These are phyloP conservation scores for Trichogramma dendrolimi DNA, from an alignment of 2,888 invertebrate species.

Conservation along the genomic window DNA sequence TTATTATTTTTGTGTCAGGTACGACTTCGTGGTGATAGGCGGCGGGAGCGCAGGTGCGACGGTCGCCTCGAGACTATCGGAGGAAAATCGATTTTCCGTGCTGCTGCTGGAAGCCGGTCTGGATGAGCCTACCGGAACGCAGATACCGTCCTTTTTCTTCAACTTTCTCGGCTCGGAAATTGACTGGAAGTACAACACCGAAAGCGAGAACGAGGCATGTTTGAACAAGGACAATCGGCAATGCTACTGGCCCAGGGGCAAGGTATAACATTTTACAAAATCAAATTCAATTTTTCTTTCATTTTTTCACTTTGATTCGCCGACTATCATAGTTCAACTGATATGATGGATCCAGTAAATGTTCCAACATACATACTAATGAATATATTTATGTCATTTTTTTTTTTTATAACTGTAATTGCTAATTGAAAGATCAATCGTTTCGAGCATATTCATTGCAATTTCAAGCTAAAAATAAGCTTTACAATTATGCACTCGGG, in stretches of 20 bases:
- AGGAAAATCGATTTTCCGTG: conserved; percentile 70
- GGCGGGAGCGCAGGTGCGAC: conserved; percentile 71
- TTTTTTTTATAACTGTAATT: background rate
- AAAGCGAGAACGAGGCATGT: conserved; percentile 76
- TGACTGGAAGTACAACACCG: conserved; percentile 84
- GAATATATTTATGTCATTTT: background rate
- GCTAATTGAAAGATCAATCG: background rate
- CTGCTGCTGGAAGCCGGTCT: conserved; percentile 73
- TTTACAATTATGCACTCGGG: too few relatives aligned
- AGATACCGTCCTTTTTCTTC: conserved; percentile 85
- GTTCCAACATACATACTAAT: too few relatives aligned
- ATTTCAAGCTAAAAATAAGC: background rate
- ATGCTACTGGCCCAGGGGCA: conserved; percentile 83
- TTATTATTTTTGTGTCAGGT: conserved; percentile 43
- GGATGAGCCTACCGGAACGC: conserved; percentile 83
- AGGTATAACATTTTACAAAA: conserved; percentile 53
- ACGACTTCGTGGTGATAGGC: conserved; percentile 74
- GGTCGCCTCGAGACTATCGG: conserved; percentile 68
- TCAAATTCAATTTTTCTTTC: background rate
- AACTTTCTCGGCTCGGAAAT: conserved; percentile 82
- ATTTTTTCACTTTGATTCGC: background rate
- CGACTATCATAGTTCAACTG: background rate
- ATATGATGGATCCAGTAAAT: too few relatives aligned
- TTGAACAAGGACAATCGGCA: conserved; percentile 66
- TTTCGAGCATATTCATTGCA: background rate